Percentiles rank a stretch among this genome's conserved stretches.
Conservation (phyloP, 2,113 vertebrate species). For the Pygoscelis antarcticus region DNA sequence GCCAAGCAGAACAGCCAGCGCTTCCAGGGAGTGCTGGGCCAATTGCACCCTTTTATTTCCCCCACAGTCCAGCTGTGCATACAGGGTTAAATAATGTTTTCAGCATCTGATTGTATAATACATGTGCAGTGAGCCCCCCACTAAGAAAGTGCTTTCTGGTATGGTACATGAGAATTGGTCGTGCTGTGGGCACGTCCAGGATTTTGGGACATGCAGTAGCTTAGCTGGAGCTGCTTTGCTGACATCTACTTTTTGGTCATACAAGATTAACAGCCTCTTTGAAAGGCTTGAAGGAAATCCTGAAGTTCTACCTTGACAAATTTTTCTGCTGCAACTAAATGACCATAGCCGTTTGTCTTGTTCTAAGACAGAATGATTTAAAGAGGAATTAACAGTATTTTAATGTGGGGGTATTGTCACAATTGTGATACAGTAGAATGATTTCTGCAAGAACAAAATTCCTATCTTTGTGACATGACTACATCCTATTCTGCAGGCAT, state of each 20-base stretch:
- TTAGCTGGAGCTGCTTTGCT: neutral
- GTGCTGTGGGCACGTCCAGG: neutral
- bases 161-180: neutral
- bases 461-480: neutral
- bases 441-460: neutral
- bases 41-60: neutral
- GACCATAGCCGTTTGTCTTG: neutral
- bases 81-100: neutral
- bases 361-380: neutral
- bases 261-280: neutral
- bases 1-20: neutral
- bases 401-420: neutral
- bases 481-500: neutral
- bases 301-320: neutral
- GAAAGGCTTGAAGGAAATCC: neutral
- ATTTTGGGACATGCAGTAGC: neutral
- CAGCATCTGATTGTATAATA: neutral
- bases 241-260: rapidly evolving
- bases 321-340: neutral
- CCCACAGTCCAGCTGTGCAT: too few species aligned
- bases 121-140: neutral
- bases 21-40: neutral
- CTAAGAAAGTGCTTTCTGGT: neutral
- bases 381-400: neutral
- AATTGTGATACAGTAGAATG: neutral